phyloP scores from a whole-genome alignment of 2,797 vertebrate genomes.

The Anomalospiza imberbis region DNA sequence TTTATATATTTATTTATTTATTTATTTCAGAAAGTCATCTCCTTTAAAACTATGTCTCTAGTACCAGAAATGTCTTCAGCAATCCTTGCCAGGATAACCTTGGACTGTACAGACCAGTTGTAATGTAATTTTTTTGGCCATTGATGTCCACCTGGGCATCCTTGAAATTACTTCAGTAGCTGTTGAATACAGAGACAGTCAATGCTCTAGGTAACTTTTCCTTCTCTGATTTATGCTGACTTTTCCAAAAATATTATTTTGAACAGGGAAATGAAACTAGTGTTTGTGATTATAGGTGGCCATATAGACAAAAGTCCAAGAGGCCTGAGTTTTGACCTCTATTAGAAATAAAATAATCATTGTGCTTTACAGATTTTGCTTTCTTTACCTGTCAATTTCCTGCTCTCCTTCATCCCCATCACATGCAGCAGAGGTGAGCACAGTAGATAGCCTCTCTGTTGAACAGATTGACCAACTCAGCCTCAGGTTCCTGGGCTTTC shows the following conservation, averaged over 20 bases:
- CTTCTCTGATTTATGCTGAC: background rate
- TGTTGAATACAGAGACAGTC: background rate
- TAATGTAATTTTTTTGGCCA: background rate
- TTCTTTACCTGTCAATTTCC: background rate
- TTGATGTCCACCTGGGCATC: background rate
- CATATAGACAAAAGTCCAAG: background rate
- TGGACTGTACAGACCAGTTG: background rate
- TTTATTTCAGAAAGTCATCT: fast-evolving
- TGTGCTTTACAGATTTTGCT: background rate
- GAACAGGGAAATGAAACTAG: background rate
- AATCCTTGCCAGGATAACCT: background rate
- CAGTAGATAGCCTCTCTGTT: background rate
- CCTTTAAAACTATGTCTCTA: background rate
- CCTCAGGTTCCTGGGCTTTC: background rate
- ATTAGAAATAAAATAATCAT: background rate
- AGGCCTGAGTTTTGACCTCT: background rate
- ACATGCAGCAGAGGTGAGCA: background rate
- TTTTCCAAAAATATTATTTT: background rate
- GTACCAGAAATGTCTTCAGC: background rate
- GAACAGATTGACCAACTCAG: background rate
- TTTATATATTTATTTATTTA: background rate
- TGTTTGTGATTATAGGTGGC: background rate
- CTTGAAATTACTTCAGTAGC: background rate
- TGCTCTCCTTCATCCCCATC: background rate
- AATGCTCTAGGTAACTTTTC: background rate